Percentiles rank a stretch among this genome's conserved stretches.
phyloP scores from a whole-genome alignment of 2,797 vertebrate species.

The Vipera ursinii region DNA sequence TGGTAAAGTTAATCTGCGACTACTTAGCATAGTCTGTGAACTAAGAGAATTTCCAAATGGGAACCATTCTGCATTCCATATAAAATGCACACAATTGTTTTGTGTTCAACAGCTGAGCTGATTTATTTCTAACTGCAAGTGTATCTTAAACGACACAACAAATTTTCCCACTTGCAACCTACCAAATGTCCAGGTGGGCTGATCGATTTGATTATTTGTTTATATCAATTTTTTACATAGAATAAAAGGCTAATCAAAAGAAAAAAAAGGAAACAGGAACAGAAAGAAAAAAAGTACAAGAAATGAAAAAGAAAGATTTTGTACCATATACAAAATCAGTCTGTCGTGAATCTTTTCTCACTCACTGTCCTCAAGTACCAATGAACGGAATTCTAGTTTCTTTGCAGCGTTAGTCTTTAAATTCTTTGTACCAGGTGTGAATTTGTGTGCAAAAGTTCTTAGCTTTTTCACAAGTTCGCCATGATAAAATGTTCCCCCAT shows the following conservation, averaged over 20 bases:
- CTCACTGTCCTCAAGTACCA: not conserved
- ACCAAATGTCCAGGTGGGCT: not conserved
- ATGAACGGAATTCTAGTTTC: not conserved
- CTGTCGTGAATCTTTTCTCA: not conserved
- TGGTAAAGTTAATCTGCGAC: not conserved
- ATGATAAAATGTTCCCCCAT: not conserved
- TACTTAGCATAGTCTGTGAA: not conserved
- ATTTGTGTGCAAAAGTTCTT: not conserved
- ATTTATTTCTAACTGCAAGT: not conserved
- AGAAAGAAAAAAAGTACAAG: not conserved
- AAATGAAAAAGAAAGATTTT: not conserved
- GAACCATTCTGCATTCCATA: not conserved
- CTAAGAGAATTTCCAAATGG: not conserved
- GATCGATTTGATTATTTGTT: not conserved
- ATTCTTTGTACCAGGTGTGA: not conserved
- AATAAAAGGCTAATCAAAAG: not conserved
- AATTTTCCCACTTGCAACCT: not conserved
- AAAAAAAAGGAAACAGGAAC: not conserved
- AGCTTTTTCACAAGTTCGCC: not conserved
- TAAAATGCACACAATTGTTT: not conserved
- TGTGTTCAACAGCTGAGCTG: not conserved
- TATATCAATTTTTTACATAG: not conserved
- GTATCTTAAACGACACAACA: not conserved
- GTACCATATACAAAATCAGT: not conserved
- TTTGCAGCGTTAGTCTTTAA: not conserved